Evolutionary conservation across 35 echinoderm and acorn worm genomes (phyloP).

Genomic region (Apostichopus californicus): DNA sequence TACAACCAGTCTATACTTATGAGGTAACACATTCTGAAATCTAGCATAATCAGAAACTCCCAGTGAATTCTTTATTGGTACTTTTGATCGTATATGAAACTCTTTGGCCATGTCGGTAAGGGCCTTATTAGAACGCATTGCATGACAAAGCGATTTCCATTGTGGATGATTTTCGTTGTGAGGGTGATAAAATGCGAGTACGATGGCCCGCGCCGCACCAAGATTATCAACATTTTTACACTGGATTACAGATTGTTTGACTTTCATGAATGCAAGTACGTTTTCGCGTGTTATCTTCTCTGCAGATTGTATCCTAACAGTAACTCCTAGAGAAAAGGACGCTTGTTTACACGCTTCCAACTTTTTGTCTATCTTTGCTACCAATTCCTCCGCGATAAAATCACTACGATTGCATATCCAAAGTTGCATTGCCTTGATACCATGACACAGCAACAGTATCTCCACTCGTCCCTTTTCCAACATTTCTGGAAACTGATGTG

Average conservation of each 20-base stretch:
- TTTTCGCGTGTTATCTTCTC: background rate
- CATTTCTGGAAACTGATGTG: background rate
- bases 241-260: background rate
- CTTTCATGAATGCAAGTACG: background rate
- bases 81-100: background rate
- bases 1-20: background rate
- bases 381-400: background rate
- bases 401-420: background rate
- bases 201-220: background rate
- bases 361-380: background rate
- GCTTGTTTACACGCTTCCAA: background rate
- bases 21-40: background rate
- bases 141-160: background rate
- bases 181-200: background rate
- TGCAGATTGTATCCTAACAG: background rate
- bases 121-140: background rate
- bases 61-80: background rate
- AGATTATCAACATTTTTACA: slow-evolving; percentile 5
- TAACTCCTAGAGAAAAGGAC: background rate
- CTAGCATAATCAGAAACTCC: background rate
- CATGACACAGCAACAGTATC: background rate
- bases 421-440: background rate
- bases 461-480: background rate
- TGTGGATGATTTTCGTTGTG: background rate
- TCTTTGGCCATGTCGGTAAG: background rate